Conservation (phyloP, 2,888 invertebrate species). For the Amphiduros pacificus region DNA sequence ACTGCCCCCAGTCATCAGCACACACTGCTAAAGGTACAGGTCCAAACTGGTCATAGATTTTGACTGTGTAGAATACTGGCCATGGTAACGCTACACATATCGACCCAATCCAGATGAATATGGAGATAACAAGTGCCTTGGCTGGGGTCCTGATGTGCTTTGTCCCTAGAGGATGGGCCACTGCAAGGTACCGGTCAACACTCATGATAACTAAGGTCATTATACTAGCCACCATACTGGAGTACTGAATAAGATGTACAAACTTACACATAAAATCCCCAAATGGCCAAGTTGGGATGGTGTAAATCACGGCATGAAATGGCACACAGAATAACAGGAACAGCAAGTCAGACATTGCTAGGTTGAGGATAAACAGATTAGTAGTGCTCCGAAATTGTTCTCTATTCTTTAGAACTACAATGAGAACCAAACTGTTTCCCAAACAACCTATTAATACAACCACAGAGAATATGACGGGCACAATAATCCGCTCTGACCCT, state of each 20-base stretch:
- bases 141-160: conserved; percentile 33
- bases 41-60: conserved; percentile 23
- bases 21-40: conserved; percentile 24
- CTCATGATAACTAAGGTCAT: conserved; percentile 36
- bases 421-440: conserved; percentile 34
- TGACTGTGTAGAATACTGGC: conserved; percentile 30
- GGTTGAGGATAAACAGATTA: conserved; percentile 37
- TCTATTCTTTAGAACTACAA: conserved; percentile 32
- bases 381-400: conserved; percentile 34
- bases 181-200: conserved; percentile 35
- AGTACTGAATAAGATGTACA: conserved; percentile 37
- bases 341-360: conserved; percentile 34
- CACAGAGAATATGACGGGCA: conserved; percentile 32
- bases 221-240: conserved; percentile 35
- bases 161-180: conserved; percentile 32
- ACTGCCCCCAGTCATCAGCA: conserved; percentile 28
- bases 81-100: conserved; percentile 26
- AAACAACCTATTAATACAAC: conserved; percentile 35
- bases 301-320: conserved; percentile 36
- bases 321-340: conserved; percentile 39
- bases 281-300: conserved; percentile 32
- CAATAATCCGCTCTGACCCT: conserved; percentile 24
- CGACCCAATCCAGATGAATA: conserved; percentile 34
- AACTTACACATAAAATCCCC: conserved; percentile 34
- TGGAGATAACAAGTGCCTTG: conserved; percentile 23